A percentile compares a stretch with the other conserved stretches of the same genome.
Evolutionary conservation across 2,888 invertebrate genomes (phyloP).

Genomic region (Drosophila heteroneura): DNA sequence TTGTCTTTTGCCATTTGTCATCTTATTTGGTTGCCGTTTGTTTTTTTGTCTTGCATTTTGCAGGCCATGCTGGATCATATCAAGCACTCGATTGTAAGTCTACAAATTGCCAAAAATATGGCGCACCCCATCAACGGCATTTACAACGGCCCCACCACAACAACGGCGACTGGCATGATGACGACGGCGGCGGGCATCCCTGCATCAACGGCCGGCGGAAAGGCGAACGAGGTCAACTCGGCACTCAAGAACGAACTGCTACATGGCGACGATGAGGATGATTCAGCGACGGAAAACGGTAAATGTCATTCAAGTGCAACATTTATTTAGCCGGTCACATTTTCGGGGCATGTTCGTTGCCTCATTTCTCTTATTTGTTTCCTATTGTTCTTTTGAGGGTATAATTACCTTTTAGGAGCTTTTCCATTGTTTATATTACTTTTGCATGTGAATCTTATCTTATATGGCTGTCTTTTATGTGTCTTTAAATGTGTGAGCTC

Average conservation of each 20-base stretch:
- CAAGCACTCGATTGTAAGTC: conserved; percentile 98
- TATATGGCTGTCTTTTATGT: not conserved
- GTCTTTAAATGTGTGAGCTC: not conserved
- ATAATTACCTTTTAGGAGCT: not conserved
- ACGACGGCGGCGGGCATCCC: conserved; percentile 5
- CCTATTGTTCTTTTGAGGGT: not conserved
- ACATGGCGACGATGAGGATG: conserved; percentile 78
- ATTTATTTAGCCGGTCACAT: conserved; percentile 26
- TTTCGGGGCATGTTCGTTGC: conserved; percentile 18
- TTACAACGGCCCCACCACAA: conserved; percentile 89
- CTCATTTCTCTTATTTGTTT: not conserved
- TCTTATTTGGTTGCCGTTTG: not conserved
- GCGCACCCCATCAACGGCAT: conserved; percentile 96
- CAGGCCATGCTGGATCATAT: conserved; percentile 98
- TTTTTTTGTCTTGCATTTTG: conserved; percentile 16
- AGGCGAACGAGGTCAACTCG: conserved; percentile 40
- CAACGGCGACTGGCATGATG: conserved; percentile 45
- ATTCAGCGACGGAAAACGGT: conserved; percentile 82
- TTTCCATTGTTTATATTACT: not conserved
- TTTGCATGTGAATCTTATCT: not conserved
- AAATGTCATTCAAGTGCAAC: conserved; percentile 56
- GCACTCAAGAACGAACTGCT: conserved; percentile 56
- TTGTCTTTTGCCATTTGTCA: conserved; percentile 3
- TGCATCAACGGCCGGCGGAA: conserved; percentile 22
- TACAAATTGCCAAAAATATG: conserved; percentile 99